Evolutionary conservation across 2,797 vertebrate species (phyloP).

Genomic region (Diceros bicornis): DNA sequence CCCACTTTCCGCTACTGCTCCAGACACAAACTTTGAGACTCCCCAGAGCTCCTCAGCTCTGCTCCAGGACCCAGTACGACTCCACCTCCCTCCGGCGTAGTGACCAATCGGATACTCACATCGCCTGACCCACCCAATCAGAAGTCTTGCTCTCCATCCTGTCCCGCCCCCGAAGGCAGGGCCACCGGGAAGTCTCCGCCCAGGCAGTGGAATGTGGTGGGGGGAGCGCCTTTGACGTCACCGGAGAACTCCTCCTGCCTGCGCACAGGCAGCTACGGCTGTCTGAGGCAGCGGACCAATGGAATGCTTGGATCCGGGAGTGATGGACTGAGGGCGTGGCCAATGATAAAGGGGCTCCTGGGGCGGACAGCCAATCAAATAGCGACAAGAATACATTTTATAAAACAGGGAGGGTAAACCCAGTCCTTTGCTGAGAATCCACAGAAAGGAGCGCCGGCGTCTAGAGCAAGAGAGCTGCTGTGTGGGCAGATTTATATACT

Average conservation of each 20-base stretch:
- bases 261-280: rapidly evolving
- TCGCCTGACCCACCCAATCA: slow-evolving; percentile 64
- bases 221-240: slow-evolving; percentile 53
- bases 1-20: background rate
- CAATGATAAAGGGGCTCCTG: background rate
- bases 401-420: slow-evolving; percentile 43
- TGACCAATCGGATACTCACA: slow-evolving; percentile 72
- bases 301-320: rapidly evolving
- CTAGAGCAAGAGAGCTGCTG: rapidly evolving
- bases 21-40: slow-evolving; percentile 75
- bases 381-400: slow-evolving; percentile 87
- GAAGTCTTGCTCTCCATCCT: background rate
- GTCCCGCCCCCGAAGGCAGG: background rate
- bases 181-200: slow-evolving; percentile 40
- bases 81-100: slow-evolving; percentile 22
- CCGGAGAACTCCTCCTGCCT: background rate
- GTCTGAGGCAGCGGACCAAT: slow-evolving; percentile 74
- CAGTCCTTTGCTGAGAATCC: background rate
- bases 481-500: background rate
- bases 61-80: background rate
- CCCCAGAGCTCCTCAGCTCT: background rate
- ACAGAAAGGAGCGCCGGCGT: background rate
- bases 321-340: background rate
- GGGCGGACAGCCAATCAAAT: slow-evolving; percentile 71
- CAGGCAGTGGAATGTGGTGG: slow-evolving; percentile 83